phyloP scores from a whole-genome alignment of 2,113 vertebrate genomes.

The Pseudolaguvia tuberculata region DNA sequence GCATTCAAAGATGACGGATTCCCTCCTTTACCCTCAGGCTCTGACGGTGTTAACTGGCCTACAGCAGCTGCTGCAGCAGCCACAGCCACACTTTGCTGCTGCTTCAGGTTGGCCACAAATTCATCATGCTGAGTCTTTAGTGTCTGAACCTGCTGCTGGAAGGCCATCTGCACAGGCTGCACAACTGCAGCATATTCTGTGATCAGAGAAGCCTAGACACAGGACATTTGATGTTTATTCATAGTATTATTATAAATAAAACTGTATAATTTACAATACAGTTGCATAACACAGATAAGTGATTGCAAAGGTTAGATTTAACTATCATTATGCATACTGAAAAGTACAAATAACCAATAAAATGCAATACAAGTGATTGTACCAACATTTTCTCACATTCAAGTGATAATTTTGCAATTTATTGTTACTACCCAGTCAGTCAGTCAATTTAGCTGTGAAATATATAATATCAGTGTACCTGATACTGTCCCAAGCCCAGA shows the following conservation, averaged over 20 bases:
- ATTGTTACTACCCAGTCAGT: too few relatives aligned
- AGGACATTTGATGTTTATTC: background rate
- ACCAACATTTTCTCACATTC: background rate
- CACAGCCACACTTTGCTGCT: slow-evolving; percentile 77
- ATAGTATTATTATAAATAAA: background rate
- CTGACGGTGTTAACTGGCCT: slow-evolving; percentile 49
- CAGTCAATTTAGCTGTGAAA: too few relatives aligned
- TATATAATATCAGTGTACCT: slow-evolving; percentile 67
- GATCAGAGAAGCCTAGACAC: slow-evolving; percentile 83
- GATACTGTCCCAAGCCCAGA: slow-evolving; percentile 92
- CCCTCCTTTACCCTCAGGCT: slow-evolving; percentile 54
- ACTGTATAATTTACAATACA: background rate
- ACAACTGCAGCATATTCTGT: slow-evolving; percentile 84
- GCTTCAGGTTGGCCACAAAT: slow-evolving; percentile 81
- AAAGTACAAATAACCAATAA: too few relatives aligned
- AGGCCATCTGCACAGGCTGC: slow-evolving; percentile 88
- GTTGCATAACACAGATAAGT: background rate
- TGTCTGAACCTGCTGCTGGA: slow-evolving; percentile 94
- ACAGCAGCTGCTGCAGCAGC: slow-evolving; percentile 57
- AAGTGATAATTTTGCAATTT: too few relatives aligned
- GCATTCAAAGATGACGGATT: slow-evolving; percentile 51
- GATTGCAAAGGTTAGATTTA: background rate
- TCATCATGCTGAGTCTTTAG: slow-evolving; percentile 91
- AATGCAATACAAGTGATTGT: background rate
- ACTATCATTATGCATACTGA: too few relatives aligned